Base-by-base conservation (phyloP, 2,113 vertebrate genomes). In the Apodemus sylvaticus region DNA sequence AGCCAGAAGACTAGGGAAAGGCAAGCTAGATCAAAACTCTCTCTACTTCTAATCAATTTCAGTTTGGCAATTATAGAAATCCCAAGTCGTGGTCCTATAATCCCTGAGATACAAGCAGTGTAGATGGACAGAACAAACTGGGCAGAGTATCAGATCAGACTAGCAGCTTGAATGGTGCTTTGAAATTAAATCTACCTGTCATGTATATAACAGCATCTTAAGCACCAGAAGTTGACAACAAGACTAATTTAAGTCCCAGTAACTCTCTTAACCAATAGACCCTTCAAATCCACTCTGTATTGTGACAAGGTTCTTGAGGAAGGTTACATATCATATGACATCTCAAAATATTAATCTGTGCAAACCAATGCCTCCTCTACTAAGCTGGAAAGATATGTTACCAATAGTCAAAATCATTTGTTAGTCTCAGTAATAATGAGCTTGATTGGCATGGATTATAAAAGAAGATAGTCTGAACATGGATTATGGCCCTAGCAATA, bases 381-480 rank as follows among this genome's bases (percentile, higher is more conserved):
- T 66, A 71, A 45, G 10, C 26, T 73, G 68, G 71, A 5, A 79
- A 0, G 8, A n/a, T 53, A 82, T 4, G 86, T 97, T 79, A 7
- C 34, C 79, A 91, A 68, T 24, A 24, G 86, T 90, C 81, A 31
- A 94, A 94, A 91, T 45, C 76, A 91, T 62, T 74, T 86, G 55
- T 36, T 77, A 91, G 58, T 83, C 5, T 92, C 53, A 83, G 4
- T 51, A 68, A 79, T 88, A 79, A 92, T 68, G 17, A 87, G 68
- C 68, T 60, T 3, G 0, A 42, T 26, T 71, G 60, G 26, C 42
- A 76, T 81, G 22, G 36, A 45, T 86, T 86, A 62, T 29, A 8
- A 88, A 96, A 83, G 16, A 94, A 82, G 36, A 70, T 19, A 42
- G 2, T 66, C 7, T n/a, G 39, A 83, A 76, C 60, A 36, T 8